A percentile compares a stretch with the other conserved stretches of the same genome.
These are phyloP conservation scores for Synanthedon tipuliformis DNA, from an alignment of 2,888 invertebrate genomes.

Conservation along the genomic window DNA sequence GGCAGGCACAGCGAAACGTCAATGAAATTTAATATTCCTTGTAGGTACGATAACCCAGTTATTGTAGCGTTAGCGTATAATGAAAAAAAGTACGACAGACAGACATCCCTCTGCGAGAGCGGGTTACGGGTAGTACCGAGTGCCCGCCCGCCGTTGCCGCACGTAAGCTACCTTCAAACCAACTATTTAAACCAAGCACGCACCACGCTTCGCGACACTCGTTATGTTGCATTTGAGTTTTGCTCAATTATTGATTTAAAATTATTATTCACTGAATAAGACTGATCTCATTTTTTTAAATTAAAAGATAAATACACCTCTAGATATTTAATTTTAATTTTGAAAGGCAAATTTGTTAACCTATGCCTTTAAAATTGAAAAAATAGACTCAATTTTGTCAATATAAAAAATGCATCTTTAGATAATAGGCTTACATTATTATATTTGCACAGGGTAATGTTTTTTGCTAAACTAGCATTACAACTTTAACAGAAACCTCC, in stretches of 20 bases:
- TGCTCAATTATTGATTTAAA: no score
- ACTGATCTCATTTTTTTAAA: no score
- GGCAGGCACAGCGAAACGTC: constrained; percentile 47
- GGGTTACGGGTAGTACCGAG: constrained; percentile 51
- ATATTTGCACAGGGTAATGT: no score
- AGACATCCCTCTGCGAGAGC: constrained; percentile 26
- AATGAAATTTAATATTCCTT: constrained; percentile 63
- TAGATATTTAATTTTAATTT: no score
- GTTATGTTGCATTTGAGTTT: background rate
- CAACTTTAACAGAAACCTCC: background rate
- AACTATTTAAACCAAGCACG: constrained; percentile 33
- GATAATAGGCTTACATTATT: background rate
- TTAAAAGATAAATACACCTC: no score
- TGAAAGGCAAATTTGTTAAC: no score
- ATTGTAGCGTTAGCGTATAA: constrained; percentile 46
- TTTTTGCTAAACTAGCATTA: background rate
- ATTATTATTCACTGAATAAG: no score
- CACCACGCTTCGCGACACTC: constrained; percentile 19
- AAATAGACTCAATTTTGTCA: no score
- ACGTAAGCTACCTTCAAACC: constrained; percentile 50
- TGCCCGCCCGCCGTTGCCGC: constrained; percentile 53
- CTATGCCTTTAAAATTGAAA: no score
- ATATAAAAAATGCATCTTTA: no score
- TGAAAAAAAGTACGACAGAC: constrained; percentile 45
- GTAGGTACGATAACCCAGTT: constrained; percentile 62